These are phyloP conservation scores for Apoderus coryli DNA, from an alignment of 2,888 invertebrate genomes.

Conservation along the genomic window DNA sequence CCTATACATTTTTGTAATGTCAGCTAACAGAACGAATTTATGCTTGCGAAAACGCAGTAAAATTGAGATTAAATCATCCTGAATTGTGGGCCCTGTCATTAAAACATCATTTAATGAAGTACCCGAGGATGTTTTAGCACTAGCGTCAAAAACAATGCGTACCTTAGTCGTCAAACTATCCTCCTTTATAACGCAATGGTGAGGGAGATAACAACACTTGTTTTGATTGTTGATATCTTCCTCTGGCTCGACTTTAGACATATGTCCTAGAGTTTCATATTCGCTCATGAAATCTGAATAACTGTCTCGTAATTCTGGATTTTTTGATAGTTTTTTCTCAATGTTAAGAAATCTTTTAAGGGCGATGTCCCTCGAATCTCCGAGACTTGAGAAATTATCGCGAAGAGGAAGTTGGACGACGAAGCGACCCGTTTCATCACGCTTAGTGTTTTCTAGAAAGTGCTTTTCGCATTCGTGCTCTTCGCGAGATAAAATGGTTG, in stretches of 20 bases:
- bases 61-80: too few species aligned
- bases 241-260: slow-evolving; percentile 3
- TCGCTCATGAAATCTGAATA: slow-evolving; percentile 4
- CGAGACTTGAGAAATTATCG: background rate
- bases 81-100: too few species aligned
- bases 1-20: too few species aligned
- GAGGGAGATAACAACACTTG: slow-evolving; percentile 4
- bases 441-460: background rate
- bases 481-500: background rate
- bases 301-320: background rate
- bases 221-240: background rate
- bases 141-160: too few species aligned
- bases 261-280: slow-evolving; percentile 3
- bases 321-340: slow-evolving; percentile 5
- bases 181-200: slow-evolving; percentile 4
- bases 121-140: too few species aligned
- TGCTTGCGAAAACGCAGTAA: too few species aligned
- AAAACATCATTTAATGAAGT: too few species aligned
- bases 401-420: slow-evolving; percentile 2
- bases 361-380: background rate
- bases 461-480: slow-evolving; percentile 5
- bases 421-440: slow-evolving; percentile 2
- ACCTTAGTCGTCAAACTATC: slow-evolving; percentile 5
- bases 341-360: slow-evolving; percentile 1
- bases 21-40: too few species aligned